Evolutionary conservation across 2,113 vertebrate species (phyloP).

Genomic region (Lipophrys pholis): DNA sequence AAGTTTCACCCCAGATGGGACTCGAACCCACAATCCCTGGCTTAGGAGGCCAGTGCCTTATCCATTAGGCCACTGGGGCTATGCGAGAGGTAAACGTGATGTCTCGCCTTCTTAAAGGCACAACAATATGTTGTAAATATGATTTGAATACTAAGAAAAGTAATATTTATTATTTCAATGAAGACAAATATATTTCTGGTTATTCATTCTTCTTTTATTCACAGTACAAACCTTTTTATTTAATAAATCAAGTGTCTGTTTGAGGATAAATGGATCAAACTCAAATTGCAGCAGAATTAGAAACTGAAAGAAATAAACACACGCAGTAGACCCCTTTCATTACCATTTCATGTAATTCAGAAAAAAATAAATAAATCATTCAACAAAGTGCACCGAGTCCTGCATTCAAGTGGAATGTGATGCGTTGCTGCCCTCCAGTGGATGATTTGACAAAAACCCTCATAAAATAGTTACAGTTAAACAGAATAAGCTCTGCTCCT

Average conservation of each 20-base stretch:
- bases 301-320: neutral
- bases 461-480: neutral
- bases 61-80: conserved; percentile 77
- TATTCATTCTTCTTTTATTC: neutral
- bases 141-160: too few relatives aligned
- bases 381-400: neutral
- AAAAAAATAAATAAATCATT: neutral
- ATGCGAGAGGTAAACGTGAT: neutral
- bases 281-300: neutral
- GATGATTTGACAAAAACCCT: too few relatives aligned
- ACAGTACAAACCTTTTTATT: conserved; percentile 1
- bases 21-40: conserved; percentile 61
- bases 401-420: neutral
- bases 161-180: too few relatives aligned
- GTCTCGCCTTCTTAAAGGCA: too few relatives aligned
- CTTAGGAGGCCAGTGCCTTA: conserved; percentile 74
- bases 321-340: neutral
- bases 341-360: conserved; percentile 1
- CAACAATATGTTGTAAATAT: too few relatives aligned
- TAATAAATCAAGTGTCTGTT: neutral
- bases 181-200: neutral
- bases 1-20: conserved; percentile 45
- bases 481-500: neutral
- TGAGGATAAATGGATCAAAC: neutral
- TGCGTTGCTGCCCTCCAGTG: conserved; percentile 18